Percentiles rank a stretch among this genome's conserved stretches.
Evolutionary conservation across 1,140 invertebrate genomes (phyloP).

Genomic region (Ladona fulva): DNA sequence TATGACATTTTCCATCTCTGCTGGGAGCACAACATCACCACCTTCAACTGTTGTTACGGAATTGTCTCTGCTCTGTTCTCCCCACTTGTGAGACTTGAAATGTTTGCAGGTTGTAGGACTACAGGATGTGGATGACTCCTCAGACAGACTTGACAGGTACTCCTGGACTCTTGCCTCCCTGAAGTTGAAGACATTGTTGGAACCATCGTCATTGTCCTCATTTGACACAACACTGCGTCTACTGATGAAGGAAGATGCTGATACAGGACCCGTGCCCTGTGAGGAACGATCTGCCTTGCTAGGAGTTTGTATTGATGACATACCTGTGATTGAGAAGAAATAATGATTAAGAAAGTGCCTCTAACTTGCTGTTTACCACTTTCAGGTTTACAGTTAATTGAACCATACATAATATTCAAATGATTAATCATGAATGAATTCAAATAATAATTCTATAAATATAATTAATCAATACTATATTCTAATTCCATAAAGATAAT

Average conservation of each 20-base stretch:
- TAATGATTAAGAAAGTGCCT: no score
- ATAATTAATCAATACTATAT: no score
- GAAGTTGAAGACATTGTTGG: slow-evolving; percentile 43
- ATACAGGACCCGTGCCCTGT: slow-evolving; percentile 19
- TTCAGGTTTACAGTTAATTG: no score
- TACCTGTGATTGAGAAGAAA: slow-evolving; percentile 15
- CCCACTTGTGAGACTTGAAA: not conserved
- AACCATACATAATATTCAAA: no score
- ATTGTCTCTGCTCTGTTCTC: not conserved
- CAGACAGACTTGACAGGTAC: slow-evolving; percentile 41
- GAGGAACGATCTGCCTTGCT: slow-evolving; percentile 27
- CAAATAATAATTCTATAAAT: no score
- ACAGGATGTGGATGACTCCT: slow-evolving; percentile 13
- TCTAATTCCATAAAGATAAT: no score
- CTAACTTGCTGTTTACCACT: no score
- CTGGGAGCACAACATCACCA: not conserved
- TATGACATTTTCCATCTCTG: not conserved
- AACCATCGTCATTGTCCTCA: slow-evolving; percentile 13
- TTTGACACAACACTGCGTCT: not conserved
- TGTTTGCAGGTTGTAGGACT: not conserved
- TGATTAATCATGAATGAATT: no score
- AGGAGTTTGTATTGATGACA: slow-evolving; percentile 31
- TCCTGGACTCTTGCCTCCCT: slow-evolving; percentile 44
- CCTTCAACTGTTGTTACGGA: not conserved
- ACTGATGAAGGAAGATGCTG: not conserved